A percentile compares a stretch with the other conserved stretches of the same genome.
Conservation (phyloP, 2,113 vertebrate genomes). For the Gasterosteus aculeatus region DNA sequence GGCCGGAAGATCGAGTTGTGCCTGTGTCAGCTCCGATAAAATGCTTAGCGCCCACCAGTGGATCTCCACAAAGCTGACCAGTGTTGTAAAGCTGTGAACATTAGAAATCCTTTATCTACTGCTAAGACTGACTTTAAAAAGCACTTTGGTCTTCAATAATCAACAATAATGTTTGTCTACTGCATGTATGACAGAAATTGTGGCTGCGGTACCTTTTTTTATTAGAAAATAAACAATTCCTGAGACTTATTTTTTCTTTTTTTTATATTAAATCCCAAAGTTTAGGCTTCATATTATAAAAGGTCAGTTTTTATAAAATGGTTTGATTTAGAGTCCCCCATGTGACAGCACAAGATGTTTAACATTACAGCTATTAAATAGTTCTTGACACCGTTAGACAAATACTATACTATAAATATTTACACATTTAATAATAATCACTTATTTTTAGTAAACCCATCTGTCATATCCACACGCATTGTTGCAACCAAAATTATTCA, state of each 20-base stretch:
- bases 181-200: constrained; percentile 51
- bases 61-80: constrained; percentile 32
- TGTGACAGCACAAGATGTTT: not conserved
- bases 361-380: not conserved
- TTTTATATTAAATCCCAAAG: constrained; percentile 10
- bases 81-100: constrained; percentile 58
- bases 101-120: constrained; percentile 58
- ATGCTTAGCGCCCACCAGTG: constrained; percentile 40
- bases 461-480: not conserved
- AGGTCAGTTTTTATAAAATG: not conserved
- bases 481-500: not conserved
- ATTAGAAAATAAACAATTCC: constrained; percentile 68
- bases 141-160: constrained; percentile 67
- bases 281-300: not conserved
- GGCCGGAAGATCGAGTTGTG: constrained; percentile 41
- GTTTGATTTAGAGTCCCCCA: not conserved
- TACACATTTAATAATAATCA: not conserved
- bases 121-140: constrained; percentile 56
- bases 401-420: not conserved
- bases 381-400: not conserved
- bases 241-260: constrained; percentile 19
- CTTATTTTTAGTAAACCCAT: not conserved
- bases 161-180: constrained; percentile 53
- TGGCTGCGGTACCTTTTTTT: constrained; percentile 36
- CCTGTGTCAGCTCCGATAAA: constrained; percentile 31